These are phyloP conservation scores for Drosophila nigrodunni DNA, from an alignment of 1,140 invertebrate species.

Conservation along the genomic window DNA sequence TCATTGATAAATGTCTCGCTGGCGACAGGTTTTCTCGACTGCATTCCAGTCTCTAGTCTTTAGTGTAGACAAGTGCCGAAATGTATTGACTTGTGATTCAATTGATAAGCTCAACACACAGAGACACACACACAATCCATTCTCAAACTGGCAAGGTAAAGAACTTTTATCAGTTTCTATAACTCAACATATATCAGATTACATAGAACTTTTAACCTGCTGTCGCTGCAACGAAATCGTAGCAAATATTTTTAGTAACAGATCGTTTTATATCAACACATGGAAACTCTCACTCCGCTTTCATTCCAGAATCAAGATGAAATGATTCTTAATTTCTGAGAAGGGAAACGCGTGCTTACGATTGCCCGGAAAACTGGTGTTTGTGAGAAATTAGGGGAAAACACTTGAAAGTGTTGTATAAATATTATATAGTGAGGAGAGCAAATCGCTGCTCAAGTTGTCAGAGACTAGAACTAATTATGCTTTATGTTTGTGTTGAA, in stretches of 20 bases:
- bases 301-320: slow-evolving; percentile 25
- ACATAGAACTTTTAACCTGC: slow-evolving; percentile 60
- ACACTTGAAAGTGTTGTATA: slow-evolving; percentile 67
- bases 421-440: slow-evolving; percentile 52
- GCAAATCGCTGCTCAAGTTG: slow-evolving; percentile 34
- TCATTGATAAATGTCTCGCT: slow-evolving; percentile 71
- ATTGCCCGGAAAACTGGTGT: slow-evolving; percentile 49
- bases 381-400: slow-evolving; percentile 24
- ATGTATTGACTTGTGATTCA: slow-evolving; percentile 62
- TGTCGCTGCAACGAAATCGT: slow-evolving; percentile 42
- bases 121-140: too few species aligned
- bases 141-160: background rate
- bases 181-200: slow-evolving; percentile 49
- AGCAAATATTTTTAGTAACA: slow-evolving; percentile 68
- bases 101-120: slow-evolving; percentile 73
- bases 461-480: slow-evolving; percentile 58
- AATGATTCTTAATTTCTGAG: slow-evolving; percentile 55
- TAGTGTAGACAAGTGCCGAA: slow-evolving; percentile 13
- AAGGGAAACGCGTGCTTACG: slow-evolving; percentile 64
- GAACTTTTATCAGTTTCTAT: slow-evolving; percentile 21
- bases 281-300: slow-evolving; percentile 22
- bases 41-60: slow-evolving; percentile 22
- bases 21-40: slow-evolving; percentile 32
- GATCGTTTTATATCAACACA: slow-evolving; percentile 51
- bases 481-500: slow-evolving; percentile 64